A percentile compares a stretch with the other conserved stretches of the same genome.
These are phyloP conservation scores for Circaetus gallicus DNA, from an alignment of 2,113 vertebrate genomes.

Conservation along the genomic window DNA sequence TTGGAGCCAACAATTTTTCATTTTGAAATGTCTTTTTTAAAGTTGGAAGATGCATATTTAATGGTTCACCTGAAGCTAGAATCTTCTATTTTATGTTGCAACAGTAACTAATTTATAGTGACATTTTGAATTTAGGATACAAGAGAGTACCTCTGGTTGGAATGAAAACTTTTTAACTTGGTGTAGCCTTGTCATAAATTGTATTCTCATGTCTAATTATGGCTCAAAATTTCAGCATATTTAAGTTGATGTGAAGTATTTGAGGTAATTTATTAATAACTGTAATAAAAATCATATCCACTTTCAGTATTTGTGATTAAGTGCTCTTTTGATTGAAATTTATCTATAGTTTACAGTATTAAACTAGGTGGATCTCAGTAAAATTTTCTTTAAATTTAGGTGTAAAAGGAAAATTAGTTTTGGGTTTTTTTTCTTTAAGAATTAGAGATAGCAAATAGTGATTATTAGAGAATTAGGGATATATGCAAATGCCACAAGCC, in stretches of 20 bases:
- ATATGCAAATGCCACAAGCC: not conserved
- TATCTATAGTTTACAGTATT: not conserved
- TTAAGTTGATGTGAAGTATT: not conserved
- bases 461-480: not conserved
- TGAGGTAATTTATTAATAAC: not conserved
- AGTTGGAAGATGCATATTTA: conserved; percentile 51
- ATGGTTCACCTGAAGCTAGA: conserved; percentile 31
- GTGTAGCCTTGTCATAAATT: not conserved
- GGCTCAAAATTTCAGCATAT: not conserved
- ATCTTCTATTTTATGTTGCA: conserved; percentile 23
- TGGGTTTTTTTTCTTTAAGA: not conserved
- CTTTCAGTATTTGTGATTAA: not conserved
- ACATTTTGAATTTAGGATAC: conserved; percentile 18
- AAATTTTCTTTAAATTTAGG: not conserved
- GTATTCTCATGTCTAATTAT: not conserved
- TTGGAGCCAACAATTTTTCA: conserved; percentile 40
- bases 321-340: not conserved
- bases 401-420: not conserved
- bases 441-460: not conserved
- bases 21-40: conserved; percentile 46
- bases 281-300: not conserved
- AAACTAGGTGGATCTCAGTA: not conserved
- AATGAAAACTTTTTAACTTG: not conserved
- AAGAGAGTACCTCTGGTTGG: not conserved
- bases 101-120: conserved; percentile 38